Base-by-base conservation (phyloP, 1,140 invertebrate species). In the Hyles vespertilio region DNA sequence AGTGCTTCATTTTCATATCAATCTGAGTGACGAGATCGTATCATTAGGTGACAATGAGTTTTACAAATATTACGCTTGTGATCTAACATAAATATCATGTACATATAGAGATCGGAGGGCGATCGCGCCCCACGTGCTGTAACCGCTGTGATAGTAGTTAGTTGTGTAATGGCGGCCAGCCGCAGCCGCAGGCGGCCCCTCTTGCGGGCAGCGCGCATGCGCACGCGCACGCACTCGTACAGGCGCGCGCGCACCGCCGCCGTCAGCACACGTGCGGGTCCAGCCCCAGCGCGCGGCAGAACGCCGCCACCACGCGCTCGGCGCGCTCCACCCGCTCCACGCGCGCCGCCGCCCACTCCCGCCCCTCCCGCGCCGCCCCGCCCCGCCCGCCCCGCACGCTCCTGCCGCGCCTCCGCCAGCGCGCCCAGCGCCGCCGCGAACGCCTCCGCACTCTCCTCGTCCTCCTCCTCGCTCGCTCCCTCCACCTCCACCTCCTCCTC, bases 301-400 rank as follows among this genome's bases (percentile, higher is more conserved):
- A 79, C 92, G 94, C 74, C 90, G 92, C 64, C 92, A 96, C 32
- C 93, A 89, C 95, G 51, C 93, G 93, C 77, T 93, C 93, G 75
- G 93, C 94, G 91, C 97, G 61, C 91, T 93, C 66, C 92, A 93
- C n/a, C 91, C 94, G 77, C 81, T 97, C 59, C 94, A 94, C 3
- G 51, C 45, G 44, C 58, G 12, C 45, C 48, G 34, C 8, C n/a
- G n/a, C n/a, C n/a, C n/a, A n/a, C n/a, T n/a, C n/a, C n/a, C n/a
- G n/a, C n/a, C n/a, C n/a, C n/a, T n/a, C n/a, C n/a, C n/a, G n/a
- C 56, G 32, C 32, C 48, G 58, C 47, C 43, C n/a, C 63, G 52
- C 61, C 36, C 45, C 60, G 43, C 43, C 63, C 34, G 43, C 62
- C 32, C 34, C 48, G 45, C 54, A 59, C 61, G 68, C 34, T 34